Evolutionary conservation across 2,888 invertebrate genomes (phyloP), one percentile per base, ranked within the genome.

Genomic region (Argynnis bischoffii): DNA sequence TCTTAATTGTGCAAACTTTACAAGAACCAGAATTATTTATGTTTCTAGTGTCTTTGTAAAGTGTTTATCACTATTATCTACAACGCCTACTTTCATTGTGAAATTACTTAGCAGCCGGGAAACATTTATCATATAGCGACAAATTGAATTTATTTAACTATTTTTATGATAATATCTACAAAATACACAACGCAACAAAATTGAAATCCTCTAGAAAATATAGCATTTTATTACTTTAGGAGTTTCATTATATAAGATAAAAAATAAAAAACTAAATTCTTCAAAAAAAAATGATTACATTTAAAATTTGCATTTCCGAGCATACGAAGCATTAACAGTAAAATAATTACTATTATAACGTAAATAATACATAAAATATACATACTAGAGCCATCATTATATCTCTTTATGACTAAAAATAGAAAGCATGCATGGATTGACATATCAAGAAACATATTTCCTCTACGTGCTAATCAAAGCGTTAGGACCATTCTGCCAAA

Each of bases 41-140:
- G 18, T 31, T 64, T 48, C n/a, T 18, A 35, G 14, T 15, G 56
- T 41, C n/a, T 51, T 48, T 47, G 26, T 35, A 14, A 56, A 35
- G n/a, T 16, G 18, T 64, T 65, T 65, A 65, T 41, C 21, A 48
- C 60, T 15, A 21, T 59, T 54, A 35, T 47, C 31, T 35, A 35
- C 47, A 35, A 66, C 54, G 54, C 48, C 54, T 66, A 66, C 55
- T 60, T 60, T 60, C 60, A 35, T 60, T 55, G 55, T 48, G 48
- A 66, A 66, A 66, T 66, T 60, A 60, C 18, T 66, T 66, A 60
- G 55, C 35, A 26, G 53, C 18, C 53, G 16, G 48, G 48, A 35
- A 66, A 55, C 18, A 48, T 66, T 66, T 60, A 60, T 55, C 54
- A 31, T 60, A 55, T 35, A 48, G 46, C 4, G 16, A 18, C 59